Conservation (phyloP, 2,113 vertebrate genomes). For the Toxostoma redivivum region DNA sequence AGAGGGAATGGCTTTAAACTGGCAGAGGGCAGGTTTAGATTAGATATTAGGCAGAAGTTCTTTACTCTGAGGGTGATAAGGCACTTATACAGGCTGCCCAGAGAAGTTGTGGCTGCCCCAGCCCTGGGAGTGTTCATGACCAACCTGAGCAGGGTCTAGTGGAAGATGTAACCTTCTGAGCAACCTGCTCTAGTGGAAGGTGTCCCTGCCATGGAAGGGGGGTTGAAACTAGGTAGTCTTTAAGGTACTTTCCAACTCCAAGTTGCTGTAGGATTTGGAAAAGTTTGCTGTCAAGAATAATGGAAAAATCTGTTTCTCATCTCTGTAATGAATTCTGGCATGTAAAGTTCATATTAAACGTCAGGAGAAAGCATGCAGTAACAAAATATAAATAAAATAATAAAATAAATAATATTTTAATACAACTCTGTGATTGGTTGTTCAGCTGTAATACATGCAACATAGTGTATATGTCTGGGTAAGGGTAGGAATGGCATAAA, state of each 20-base stretch:
- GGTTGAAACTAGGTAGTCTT: accelerated
- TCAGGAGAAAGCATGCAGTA: background rate
- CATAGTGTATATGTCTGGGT: accelerated
- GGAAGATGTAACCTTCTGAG: too few species aligned
- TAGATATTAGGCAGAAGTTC: background rate
- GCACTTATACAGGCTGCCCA: background rate
- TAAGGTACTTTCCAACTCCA: background rate
- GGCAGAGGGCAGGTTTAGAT: background rate
- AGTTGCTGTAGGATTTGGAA: background rate
- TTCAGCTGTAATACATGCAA: background rate
- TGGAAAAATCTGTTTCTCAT: background rate
- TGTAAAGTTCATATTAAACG: background rate
- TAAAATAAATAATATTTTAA: too few species aligned
- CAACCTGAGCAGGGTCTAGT: background rate
- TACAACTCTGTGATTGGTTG: background rate
- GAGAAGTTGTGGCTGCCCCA: background rate
- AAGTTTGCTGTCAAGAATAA: background rate
- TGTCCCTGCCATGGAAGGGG: background rate
- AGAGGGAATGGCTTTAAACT: background rate
- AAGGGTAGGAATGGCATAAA: background rate
- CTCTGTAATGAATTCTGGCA: background rate
- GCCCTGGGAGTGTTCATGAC: background rate
- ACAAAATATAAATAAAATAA: too few species aligned
- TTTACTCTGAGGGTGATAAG: background rate
- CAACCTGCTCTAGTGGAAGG: background rate